phyloP scores from a whole-genome alignment of 2,797 vertebrate species.

The Nasua narica region DNA sequence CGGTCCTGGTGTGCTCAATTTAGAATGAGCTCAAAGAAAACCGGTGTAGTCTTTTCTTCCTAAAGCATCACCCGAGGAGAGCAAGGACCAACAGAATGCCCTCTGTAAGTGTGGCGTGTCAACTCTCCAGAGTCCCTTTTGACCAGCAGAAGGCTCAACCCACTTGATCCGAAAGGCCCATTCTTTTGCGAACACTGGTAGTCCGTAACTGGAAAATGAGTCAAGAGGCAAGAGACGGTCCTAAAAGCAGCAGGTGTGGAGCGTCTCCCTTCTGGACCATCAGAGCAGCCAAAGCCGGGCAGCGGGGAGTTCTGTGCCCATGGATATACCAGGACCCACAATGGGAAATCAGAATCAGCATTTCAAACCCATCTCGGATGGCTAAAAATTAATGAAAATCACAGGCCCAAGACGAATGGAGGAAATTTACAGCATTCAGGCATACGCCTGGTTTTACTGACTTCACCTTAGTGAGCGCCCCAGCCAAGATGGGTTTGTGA shows the following conservation, averaged over 20 bases:
- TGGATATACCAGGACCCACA: background rate
- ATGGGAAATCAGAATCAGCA: background rate
- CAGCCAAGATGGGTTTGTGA: too few species aligned
- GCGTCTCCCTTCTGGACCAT: background rate
- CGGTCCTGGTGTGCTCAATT: accelerated
- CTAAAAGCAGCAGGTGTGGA: background rate
- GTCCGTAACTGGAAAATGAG: background rate
- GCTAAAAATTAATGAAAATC: background rate
- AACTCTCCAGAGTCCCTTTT: background rate
- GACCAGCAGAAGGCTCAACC: background rate
- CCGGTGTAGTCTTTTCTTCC: background rate
- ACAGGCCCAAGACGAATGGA: background rate
- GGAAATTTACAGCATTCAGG: background rate
- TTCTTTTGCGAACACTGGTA: background rate
- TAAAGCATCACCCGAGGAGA: background rate
- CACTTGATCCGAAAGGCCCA: background rate
- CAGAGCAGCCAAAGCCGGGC: background rate
- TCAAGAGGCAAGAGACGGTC: background rate
- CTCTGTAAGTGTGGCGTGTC: too few species aligned
- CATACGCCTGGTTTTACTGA: background rate
- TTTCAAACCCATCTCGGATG: background rate
- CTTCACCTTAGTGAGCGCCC: background rate
- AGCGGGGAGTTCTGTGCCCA: background rate
- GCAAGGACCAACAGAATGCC: background rate
- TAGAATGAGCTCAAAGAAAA: background rate